Evolutionary conservation across 2,797 vertebrate genomes (phyloP).

Genomic region (Fratercula arctica): DNA sequence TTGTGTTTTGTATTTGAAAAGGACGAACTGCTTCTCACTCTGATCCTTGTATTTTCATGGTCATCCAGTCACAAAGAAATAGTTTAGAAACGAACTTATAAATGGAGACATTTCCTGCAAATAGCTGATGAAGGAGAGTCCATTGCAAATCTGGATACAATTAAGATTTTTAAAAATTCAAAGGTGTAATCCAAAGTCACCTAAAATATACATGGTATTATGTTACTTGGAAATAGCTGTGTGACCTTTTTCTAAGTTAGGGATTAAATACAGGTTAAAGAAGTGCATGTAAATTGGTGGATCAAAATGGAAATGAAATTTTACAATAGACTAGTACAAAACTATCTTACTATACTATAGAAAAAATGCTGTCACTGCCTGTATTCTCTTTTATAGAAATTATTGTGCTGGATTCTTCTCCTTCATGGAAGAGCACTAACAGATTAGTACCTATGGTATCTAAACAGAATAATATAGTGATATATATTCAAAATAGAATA

Average conservation of each 20-base stretch:
- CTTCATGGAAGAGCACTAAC: background rate
- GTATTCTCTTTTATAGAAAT: background rate
- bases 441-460: background rate
- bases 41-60: background rate
- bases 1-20: background rate
- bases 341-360: background rate
- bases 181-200: background rate
- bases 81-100: background rate
- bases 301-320: background rate
- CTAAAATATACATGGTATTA: background rate
- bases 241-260: background rate
- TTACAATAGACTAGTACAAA: background rate
- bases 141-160: background rate
- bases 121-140: background rate
- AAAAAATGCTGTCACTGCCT: background rate
- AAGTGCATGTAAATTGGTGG: background rate
- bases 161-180: background rate
- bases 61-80: background rate
- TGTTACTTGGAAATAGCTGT: background rate
- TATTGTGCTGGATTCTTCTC: background rate
- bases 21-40: background rate
- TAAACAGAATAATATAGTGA: background rate
- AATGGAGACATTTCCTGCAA: background rate
- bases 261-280: background rate
- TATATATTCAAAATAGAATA: background rate